Base-by-base conservation (phyloP, 2,797 vertebrate genomes). In the Podarcis lilfordi region DNA sequence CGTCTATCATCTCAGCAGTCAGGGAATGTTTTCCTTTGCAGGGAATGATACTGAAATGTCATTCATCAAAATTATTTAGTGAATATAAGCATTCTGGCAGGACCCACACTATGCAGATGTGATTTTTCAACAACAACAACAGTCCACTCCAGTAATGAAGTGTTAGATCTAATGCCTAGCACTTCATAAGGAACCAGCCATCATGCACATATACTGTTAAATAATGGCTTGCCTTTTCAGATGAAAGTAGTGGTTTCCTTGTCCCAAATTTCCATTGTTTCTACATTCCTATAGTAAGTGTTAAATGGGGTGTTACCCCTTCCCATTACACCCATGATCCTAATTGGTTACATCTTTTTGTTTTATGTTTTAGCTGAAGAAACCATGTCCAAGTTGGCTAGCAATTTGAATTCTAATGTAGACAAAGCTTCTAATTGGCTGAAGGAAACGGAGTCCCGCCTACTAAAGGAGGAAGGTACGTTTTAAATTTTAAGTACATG, bases 381-480 rank as follows among this genome's bases (percentile, higher is more conserved):
- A 82, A 69, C 90, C 6, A 91, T 97, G 94, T 76, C 82, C n/a
- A 81, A 74, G n/a, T 95, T 94, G 64, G 89, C 95, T 80, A 72
- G 3, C 15, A 79, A 86, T 80, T 82, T 97, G 91, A 11, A 86
- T 74, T 64, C 7, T 3, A 95, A 92, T 1, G 35, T 95, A 86
- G 94, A 85, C 5, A 89, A 95, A 0, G 96, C 94, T 19, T 85
- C 0, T 32, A 93, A 95, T 19, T 97, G 96, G 96, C 89, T 97
- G 91, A 94, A 88, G 92, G 96, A 94, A 88, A 95, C 94, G 32
- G 95, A 97, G 35, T 94, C 88, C 35, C 78, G 90, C 1, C 88
- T n/a, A 59, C 78, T 90, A 77, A 95, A 95, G 77, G 94, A 95
- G 45, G 94, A 95, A 95, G 97, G 97, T 97, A 95, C n/a, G 92